Evolutionary conservation across 1,140 invertebrate genomes (phyloP).

Genomic region (Phenacoccus solenopsis): DNA sequence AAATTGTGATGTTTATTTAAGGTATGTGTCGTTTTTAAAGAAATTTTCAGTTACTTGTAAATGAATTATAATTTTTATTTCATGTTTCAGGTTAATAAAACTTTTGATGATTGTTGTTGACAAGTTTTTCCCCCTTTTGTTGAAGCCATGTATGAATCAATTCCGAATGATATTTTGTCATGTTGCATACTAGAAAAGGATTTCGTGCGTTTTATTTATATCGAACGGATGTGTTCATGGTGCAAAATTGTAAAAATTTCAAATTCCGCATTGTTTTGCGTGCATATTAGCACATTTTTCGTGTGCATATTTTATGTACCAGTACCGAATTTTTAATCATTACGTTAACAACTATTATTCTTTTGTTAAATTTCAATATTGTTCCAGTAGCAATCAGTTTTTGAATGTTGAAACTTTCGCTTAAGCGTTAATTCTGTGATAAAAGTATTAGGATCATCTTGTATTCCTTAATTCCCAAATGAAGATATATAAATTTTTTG

Average conservation of each 20-base stretch:
- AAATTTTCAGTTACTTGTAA: background rate
- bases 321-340: background rate
- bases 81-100: background rate
- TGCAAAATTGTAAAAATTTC: background rate
- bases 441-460: conserved; percentile 1
- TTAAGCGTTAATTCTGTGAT: conserved; percentile 7
- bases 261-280: background rate
- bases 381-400: conserved; percentile 6
- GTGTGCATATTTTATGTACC: background rate
- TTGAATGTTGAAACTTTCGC: conserved; percentile 13
- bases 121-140: background rate
- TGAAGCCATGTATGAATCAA: background rate
- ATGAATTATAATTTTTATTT: background rate
- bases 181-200: background rate
- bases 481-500: background rate
- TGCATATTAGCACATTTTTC: background rate
- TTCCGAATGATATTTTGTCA: background rate
- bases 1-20: background rate
- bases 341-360: conserved; percentile 7
- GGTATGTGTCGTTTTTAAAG: background rate
- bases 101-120: background rate
- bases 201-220: background rate
- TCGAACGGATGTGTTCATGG: background rate
- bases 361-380: conserved; percentile 18
- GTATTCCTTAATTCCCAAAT: background rate